phyloP scores from a whole-genome alignment of 2,888 invertebrate species.

The Cartodere bifasciata region DNA sequence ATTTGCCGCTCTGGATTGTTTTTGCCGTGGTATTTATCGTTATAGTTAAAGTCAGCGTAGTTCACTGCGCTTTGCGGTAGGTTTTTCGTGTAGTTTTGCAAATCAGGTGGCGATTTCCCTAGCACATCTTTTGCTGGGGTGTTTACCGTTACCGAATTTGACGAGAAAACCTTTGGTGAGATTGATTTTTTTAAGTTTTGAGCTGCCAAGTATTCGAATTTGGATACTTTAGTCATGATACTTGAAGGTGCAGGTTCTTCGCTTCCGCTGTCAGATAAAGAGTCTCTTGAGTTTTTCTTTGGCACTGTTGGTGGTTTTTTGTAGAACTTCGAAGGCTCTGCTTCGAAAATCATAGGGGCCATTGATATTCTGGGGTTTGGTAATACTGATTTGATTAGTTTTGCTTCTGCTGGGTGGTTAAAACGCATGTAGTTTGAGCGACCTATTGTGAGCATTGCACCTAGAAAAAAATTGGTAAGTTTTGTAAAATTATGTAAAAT shows the following conservation, averaged over 20 bases:
- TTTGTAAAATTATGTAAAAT: background rate
- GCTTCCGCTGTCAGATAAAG: conserved; percentile 36
- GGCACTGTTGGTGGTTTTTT: conserved; percentile 55
- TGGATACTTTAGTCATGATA: conserved; percentile 65
- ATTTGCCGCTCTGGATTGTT: conserved; percentile 28
- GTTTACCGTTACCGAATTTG: conserved; percentile 65
- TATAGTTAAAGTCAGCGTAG: conserved; percentile 33
- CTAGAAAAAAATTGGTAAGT: conserved; percentile 36
- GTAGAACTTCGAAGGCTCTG: conserved; percentile 33
- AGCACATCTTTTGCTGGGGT: conserved; percentile 73
- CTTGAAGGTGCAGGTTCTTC: conserved; percentile 42
- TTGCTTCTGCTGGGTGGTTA: conserved; percentile 84
- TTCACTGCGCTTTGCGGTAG: conserved; percentile 38
- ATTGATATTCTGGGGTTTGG: conserved; percentile 66
- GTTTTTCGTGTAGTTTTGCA: conserved; percentile 49
- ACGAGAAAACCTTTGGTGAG: conserved; percentile 70
- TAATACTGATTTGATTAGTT: conserved; percentile 72
- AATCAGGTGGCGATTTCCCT: conserved; percentile 44
- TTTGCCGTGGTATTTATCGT: conserved; percentile 30
- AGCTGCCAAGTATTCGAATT: conserved; percentile 66
- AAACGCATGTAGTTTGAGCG: conserved; percentile 85
- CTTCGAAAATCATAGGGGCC: conserved; percentile 59
- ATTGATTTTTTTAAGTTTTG: conserved; percentile 44
- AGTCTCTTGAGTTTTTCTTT: conserved; percentile 38
- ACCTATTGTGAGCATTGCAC: conserved; percentile 84